phyloP scores from a whole-genome alignment of 2,888 invertebrate genomes.

The Diaperis boleti region DNA sequence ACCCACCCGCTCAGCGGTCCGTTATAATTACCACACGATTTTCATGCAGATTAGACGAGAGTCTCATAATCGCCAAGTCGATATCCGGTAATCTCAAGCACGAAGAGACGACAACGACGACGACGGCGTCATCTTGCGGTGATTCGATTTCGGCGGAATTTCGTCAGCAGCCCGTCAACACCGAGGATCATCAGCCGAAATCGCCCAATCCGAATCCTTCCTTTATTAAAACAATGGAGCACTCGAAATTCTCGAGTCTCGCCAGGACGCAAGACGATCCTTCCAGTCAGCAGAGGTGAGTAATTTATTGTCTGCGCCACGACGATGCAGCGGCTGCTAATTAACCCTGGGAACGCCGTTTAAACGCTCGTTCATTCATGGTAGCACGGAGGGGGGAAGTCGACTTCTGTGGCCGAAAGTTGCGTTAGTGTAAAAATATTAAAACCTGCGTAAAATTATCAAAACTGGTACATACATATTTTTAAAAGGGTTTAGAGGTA shows the following conservation, averaged over 20 bases:
- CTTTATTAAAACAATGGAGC: slow-evolving; percentile 65
- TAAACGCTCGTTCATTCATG: too few species aligned
- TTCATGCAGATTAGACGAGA: slow-evolving; percentile 71
- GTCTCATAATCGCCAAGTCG: slow-evolving; percentile 65
- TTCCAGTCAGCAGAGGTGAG: slow-evolving; percentile 18
- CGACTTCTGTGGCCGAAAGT: too few species aligned
- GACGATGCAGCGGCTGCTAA: too few species aligned
- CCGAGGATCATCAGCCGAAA: slow-evolving; percentile 54
- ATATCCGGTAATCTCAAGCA: slow-evolving; percentile 37
- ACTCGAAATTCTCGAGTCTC: slow-evolving; percentile 64
- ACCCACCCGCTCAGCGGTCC: neutral
- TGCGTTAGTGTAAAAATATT: too few species aligned
- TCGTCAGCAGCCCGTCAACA: slow-evolving; percentile 57
- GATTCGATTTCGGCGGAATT: slow-evolving; percentile 57
- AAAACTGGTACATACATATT: too few species aligned
- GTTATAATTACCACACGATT: slow-evolving; percentile 18
- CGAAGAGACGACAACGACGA: slow-evolving; percentile 49
- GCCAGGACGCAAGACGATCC: slow-evolving; percentile 58
- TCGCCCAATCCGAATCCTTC: slow-evolving; percentile 60
- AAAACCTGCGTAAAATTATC: too few species aligned
- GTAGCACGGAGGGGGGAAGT: too few species aligned
- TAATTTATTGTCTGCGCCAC: too few species aligned
- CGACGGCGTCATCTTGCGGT: too few species aligned
- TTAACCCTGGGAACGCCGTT: too few species aligned
- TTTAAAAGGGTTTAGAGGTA: too few species aligned